Conservation (phyloP, 2,797 vertebrate genomes). For the Notoglanidium macrostoma region DNA sequence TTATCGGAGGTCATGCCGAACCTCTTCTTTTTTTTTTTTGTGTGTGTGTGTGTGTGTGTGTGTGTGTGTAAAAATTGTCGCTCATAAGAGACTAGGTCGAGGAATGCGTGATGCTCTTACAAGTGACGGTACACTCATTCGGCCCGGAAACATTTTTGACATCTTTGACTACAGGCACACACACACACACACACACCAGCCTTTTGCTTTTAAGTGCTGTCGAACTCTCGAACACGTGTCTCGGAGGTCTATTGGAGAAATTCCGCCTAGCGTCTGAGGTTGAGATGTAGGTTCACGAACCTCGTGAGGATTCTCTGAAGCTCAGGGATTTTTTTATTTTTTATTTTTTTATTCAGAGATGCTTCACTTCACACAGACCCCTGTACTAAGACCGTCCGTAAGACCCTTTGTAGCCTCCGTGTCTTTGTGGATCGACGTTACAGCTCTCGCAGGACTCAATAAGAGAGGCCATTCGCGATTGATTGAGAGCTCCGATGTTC, state of each 20-base stretch:
- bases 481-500: background rate
- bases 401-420: background rate
- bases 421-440: background rate
- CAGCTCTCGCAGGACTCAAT: background rate
- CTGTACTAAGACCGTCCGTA: background rate
- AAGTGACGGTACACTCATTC: background rate
- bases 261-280: background rate
- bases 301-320: conserved; percentile 54
- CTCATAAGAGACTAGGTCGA: background rate
- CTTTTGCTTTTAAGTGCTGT: background rate
- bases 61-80: background rate
- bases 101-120: background rate
- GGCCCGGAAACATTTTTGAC: background rate
- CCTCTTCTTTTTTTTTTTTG: background rate
- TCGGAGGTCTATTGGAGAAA: conserved; percentile 6
- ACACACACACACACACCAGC: background rate
- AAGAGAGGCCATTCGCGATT: background rate
- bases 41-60: background rate
- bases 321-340: conserved; percentile 77
- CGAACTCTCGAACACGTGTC: background rate
- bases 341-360: conserved; percentile 55
- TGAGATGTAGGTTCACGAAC: background rate
- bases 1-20: conserved; percentile 25
- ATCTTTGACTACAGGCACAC: background rate
- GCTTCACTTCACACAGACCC: conserved; percentile 21